These are phyloP conservation scores for Parnassius apollo DNA, from an alignment of 2,888 invertebrate genomes.

Conservation along the genomic window DNA sequence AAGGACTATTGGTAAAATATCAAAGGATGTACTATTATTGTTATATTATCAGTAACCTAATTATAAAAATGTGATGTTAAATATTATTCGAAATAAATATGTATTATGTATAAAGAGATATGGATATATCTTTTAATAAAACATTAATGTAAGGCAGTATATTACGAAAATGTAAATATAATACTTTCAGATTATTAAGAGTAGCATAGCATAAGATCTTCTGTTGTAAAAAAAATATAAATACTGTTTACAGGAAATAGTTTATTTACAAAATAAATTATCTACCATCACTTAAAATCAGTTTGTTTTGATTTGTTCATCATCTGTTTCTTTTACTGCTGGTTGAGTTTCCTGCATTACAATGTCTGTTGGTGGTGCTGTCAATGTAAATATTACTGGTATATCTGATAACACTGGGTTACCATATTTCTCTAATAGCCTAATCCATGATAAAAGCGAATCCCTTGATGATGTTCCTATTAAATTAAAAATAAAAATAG, in stretches of 20 bases:
- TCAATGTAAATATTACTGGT: constrained; percentile 92
- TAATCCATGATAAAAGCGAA: constrained; percentile 95
- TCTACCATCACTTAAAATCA: not conserved
- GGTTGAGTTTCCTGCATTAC: constrained; percentile 59
- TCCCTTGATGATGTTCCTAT: constrained; percentile 93
- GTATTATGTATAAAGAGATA: too few relatives aligned
- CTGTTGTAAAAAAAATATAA: constrained; percentile 6
- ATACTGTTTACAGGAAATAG: constrained; percentile 19
- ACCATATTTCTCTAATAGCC: constrained; percentile 87
- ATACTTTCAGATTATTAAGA: not conserved
- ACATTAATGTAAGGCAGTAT: too few relatives aligned
- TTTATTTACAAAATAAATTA: constrained; percentile 23
- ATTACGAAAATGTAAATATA: not conserved
- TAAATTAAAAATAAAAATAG: constrained; percentile 28
- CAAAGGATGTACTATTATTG: too few relatives aligned
- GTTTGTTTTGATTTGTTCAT: constrained; percentile 27
- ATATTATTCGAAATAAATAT: too few relatives aligned
- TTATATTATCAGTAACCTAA: too few relatives aligned
- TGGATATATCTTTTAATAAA: too few relatives aligned
- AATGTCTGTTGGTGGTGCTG: constrained; percentile 80
- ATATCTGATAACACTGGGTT: constrained; percentile 87
- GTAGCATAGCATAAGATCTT: too few relatives aligned
- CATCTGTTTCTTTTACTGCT: constrained; percentile 37
- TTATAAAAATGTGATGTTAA: too few relatives aligned
- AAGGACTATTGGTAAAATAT: too few relatives aligned